Percentiles rank a stretch among this genome's conserved stretches.
phyloP scores from a whole-genome alignment of 2,113 vertebrate species.

The Phycodurus eques region DNA sequence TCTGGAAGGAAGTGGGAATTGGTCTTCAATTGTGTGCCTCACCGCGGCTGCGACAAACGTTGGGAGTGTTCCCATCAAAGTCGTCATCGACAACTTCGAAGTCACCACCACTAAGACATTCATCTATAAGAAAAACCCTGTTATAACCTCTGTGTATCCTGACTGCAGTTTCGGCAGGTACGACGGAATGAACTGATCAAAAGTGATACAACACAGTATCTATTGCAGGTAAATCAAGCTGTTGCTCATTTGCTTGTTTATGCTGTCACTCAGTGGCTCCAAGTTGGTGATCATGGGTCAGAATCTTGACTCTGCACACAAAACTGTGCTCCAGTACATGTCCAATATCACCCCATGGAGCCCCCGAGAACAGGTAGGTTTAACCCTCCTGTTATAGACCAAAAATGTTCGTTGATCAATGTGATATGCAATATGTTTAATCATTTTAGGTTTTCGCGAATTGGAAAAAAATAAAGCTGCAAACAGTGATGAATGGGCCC shows the following conservation, averaged over 20 bases:
- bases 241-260: slow-evolving; percentile 2
- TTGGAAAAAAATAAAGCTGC: too few species aligned
- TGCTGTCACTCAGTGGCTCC: slow-evolving; percentile 76
- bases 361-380: slow-evolving; percentile 37
- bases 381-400: background rate
- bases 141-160: slow-evolving; percentile 70
- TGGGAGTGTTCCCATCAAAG: slow-evolving; percentile 47
- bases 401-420: background rate
- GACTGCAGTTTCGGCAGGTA: slow-evolving; percentile 78
- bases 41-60: slow-evolving; percentile 35
- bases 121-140: slow-evolving; percentile 78
- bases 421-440: background rate
- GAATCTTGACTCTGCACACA: slow-evolving; percentile 80
- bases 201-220: background rate
- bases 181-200: background rate
- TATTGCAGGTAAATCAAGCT: background rate
- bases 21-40: slow-evolving; percentile 61
- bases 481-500: too few species aligned
- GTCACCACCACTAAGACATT: slow-evolving; percentile 71
- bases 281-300: slow-evolving; percentile 77
- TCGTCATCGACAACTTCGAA: slow-evolving; percentile 75
- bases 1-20: slow-evolving; percentile 22
- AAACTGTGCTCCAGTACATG: slow-evolving; percentile 64
- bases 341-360: background rate
- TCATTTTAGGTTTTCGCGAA: too few species aligned